phyloP scores from a whole-genome alignment of 2,113 vertebrate species.

The Apeltes quadracus region DNA sequence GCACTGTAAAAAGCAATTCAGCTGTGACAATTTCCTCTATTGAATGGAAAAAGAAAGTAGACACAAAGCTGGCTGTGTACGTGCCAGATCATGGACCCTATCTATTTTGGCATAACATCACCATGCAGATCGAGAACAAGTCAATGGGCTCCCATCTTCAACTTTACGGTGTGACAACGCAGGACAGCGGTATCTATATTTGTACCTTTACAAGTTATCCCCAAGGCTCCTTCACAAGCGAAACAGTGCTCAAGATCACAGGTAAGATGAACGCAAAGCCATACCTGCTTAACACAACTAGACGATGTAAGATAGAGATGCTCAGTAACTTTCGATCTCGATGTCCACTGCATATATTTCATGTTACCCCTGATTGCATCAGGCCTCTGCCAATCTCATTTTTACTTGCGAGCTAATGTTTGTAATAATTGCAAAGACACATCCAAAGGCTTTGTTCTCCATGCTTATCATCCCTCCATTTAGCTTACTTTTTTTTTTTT shows the following conservation, averaged over 20 bases:
- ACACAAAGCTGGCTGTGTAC: conserved; percentile 53
- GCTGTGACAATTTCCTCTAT: conserved; percentile 1
- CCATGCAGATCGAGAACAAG: neutral
- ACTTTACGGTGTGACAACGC: conserved; percentile 34
- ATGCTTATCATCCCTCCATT: neutral
- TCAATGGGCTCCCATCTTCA: conserved; percentile 35
- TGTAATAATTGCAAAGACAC: conserved; percentile 8
- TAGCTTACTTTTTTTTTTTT: neutral
- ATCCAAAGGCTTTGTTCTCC: conserved; percentile 7
- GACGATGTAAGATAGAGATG: neutral
- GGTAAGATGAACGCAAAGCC: conserved; percentile 52
- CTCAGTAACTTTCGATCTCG: conserved; percentile 8
- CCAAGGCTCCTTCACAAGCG: conserved; percentile 1
- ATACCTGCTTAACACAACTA: neutral
- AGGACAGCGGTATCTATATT: conserved; percentile 60
- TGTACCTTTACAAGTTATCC: conserved; percentile 67
- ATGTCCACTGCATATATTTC: conserved; percentile 20
- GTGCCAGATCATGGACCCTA: fast-evolving
- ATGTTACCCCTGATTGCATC: conserved; percentile 48
- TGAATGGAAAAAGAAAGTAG: conserved; percentile 67
- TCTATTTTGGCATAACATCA: neutral
- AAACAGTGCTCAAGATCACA: conserved; percentile 62
- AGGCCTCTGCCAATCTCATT: conserved; percentile 20
- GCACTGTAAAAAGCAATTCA: neutral
- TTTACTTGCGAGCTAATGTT: conserved; percentile 31